Percentiles rank a stretch among this genome's conserved stretches.
These are phyloP conservation scores for Coleophora flavipennella DNA, from an alignment of 2,888 invertebrate species.

Conservation along the genomic window DNA sequence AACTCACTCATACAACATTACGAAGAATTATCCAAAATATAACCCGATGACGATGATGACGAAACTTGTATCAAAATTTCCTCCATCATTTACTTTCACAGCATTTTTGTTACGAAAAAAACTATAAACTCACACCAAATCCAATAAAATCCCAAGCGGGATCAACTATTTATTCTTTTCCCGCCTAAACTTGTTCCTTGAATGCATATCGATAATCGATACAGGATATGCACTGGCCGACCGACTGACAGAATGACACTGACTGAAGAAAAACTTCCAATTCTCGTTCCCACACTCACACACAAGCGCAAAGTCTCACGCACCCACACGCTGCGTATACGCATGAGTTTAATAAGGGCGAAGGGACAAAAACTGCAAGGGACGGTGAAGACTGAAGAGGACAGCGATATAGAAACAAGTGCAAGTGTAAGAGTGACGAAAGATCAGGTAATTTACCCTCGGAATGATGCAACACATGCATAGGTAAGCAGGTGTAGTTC, in stretches of 20 bases:
- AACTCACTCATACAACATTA: slow-evolving; percentile 61
- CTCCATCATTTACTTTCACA: slow-evolving; percentile 41
- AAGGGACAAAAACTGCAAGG: slow-evolving; percentile 54
- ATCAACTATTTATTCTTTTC: slow-evolving; percentile 22
- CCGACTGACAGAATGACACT: slow-evolving; percentile 36
- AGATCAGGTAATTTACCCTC: slow-evolving; percentile 54
- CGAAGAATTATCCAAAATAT: slow-evolving; percentile 42
- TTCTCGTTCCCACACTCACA: slow-evolving; percentile 38
- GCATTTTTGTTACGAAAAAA: slow-evolving; percentile 16
- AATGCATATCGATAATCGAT: slow-evolving; percentile 38
- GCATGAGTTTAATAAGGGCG: slow-evolving; percentile 53
- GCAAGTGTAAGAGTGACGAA: slow-evolving; percentile 37
- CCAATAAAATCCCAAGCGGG: background rate
- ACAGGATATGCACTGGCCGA: slow-evolving; percentile 30
- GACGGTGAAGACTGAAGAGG: slow-evolving; percentile 39
- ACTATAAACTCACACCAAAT: slow-evolving; percentile 13
- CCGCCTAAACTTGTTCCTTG: slow-evolving; percentile 44
- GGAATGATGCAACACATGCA: slow-evolving; percentile 47
- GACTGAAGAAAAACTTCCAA: slow-evolving; percentile 37
- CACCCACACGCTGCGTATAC: slow-evolving; percentile 46
- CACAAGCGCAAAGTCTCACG: slow-evolving; percentile 32
- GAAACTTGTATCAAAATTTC: slow-evolving; percentile 19
- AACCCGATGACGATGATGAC: slow-evolving; percentile 14
- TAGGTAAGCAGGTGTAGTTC: slow-evolving; percentile 57
- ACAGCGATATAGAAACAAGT: slow-evolving; percentile 23